A percentile compares a stretch with the other conserved stretches of the same genome.
phyloP scores from a whole-genome alignment of 2,797 vertebrate genomes.

The Gymnoscopelus braueri region DNA sequence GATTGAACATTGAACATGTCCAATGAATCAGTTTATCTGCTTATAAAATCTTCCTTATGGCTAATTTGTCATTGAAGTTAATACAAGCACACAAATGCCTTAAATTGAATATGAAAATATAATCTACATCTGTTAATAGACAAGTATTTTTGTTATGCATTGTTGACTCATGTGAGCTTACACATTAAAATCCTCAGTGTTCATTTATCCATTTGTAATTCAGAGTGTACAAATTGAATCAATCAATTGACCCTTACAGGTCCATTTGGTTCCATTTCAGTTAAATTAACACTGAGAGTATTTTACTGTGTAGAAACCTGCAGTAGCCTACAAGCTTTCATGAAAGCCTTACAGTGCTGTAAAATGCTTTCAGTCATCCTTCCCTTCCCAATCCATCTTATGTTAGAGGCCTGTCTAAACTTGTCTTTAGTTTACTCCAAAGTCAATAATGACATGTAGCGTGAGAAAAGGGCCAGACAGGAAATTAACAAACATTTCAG shows the following conservation, averaged over 20 bases:
- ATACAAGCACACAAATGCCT: background rate
- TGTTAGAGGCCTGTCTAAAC: conserved; percentile 32
- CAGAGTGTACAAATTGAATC: too few relatives aligned
- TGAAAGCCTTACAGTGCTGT: background rate
- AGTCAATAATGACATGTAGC: background rate
- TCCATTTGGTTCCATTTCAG: too few relatives aligned
- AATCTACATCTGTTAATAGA: background rate
- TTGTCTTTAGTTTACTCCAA: conserved; percentile 13
- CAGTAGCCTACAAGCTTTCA: background rate
- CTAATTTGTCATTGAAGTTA: conserved; percentile 2
- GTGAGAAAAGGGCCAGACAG: too few relatives aligned
- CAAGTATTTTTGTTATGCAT: background rate
- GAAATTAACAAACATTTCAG: too few relatives aligned
- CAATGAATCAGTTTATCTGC: conserved; percentile 44
- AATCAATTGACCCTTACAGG: too few relatives aligned
- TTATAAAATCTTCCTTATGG: conserved; percentile 12
- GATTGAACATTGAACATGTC: conserved; percentile 58
- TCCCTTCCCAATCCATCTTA: background rate
- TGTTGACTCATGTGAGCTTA: too few relatives aligned
- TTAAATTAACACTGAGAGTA: too few relatives aligned
- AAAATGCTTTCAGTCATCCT: background rate
- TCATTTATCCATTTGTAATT: too few relatives aligned
- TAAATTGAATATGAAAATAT: background rate
- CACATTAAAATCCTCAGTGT: too few relatives aligned
- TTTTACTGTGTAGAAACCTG: too few relatives aligned